Evolutionary conservation across 2,888 invertebrate species (phyloP).

Genomic region (Acanthoscelides obtectus): DNA sequence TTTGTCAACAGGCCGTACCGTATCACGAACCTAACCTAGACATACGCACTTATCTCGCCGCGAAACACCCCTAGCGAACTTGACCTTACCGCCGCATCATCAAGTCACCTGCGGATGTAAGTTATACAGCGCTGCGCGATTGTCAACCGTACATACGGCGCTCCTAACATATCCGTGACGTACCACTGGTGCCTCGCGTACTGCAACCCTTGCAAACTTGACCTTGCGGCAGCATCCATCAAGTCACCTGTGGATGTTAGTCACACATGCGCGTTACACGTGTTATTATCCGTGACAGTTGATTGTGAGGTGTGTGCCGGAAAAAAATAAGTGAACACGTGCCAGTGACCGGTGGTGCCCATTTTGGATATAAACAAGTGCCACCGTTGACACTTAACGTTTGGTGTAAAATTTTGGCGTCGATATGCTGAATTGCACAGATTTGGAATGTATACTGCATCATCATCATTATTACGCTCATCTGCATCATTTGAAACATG

Average conservation of each 20-base stretch:
- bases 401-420: not conserved
- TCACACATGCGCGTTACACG: not conserved
- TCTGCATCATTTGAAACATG: slow-evolving; percentile 62
- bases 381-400: not conserved
- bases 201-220: not conserved
- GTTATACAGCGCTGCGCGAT: no score
- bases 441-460: slow-evolving; percentile 72
- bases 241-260: not conserved
- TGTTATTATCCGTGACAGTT: not conserved
- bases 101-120: no score
- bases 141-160: not conserved
- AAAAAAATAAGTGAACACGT: no score
- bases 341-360: not conserved
- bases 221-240: not conserved
- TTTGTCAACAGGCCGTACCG: no score
- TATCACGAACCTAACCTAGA: no score
- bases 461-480: slow-evolving; percentile 72
- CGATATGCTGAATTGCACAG: slow-evolving; percentile 69
- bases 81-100: no score
- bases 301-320: not conserved
- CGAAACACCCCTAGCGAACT: no score
- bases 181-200: not conserved
- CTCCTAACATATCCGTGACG: not conserved
- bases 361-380: not conserved
- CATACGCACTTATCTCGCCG: no score